Evolutionary conservation across 2,113 vertebrate species (phyloP).

Genomic region (Loxodonta africana): DNA sequence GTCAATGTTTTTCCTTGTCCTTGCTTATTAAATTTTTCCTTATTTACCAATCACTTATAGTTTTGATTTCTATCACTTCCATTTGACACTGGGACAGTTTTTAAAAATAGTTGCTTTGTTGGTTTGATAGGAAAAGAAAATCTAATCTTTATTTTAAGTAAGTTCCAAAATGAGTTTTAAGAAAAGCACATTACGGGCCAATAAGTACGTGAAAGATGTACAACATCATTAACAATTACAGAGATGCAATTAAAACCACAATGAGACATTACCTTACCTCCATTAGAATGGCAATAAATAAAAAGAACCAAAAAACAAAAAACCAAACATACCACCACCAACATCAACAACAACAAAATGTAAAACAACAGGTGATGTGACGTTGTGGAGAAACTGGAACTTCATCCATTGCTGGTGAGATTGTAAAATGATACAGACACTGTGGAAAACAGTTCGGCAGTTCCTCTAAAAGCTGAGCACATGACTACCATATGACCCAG

Average conservation of each 20-base stretch:
- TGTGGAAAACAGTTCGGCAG: not conserved
- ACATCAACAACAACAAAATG: not conserved
- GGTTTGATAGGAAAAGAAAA: not conserved
- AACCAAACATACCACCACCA: too few relatives aligned
- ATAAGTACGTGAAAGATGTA: not conserved
- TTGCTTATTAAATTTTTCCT: slow-evolving; percentile 18
- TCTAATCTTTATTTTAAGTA: slow-evolving; percentile 3
- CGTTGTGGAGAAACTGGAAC: not conserved
- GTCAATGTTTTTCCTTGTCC: not conserved
- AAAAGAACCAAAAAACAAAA: not conserved
- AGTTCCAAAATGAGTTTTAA: not conserved
- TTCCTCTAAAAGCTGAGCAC: not conserved
- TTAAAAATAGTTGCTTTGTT: not conserved
- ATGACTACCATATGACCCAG: not conserved
- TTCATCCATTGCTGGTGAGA: not conserved
- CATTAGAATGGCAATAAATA: not conserved
- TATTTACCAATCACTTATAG: not conserved
- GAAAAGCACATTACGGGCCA: not conserved
- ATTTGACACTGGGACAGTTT: not conserved
- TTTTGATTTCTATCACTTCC: slow-evolving; percentile 27
- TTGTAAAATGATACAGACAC: not conserved
- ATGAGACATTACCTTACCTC: not conserved
- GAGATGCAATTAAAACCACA: too few relatives aligned
- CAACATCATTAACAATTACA: not conserved
- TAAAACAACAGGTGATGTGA: not conserved